Conservation (phyloP, 2,797 vertebrate genomes). For the Anabas testudineus region DNA sequence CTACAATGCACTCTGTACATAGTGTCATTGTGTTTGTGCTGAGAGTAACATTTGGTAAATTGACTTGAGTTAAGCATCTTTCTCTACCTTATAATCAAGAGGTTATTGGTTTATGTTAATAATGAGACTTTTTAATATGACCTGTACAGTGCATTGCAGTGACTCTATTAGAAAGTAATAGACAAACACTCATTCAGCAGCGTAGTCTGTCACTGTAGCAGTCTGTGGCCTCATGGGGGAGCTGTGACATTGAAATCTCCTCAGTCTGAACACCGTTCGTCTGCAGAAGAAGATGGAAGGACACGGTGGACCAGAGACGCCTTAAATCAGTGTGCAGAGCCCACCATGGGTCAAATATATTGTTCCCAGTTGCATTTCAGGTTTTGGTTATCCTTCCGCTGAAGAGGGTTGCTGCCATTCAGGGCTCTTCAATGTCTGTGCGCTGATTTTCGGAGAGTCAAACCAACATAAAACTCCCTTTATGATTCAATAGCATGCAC, state of each 20-base stretch:
- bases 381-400: slow-evolving; percentile 27
- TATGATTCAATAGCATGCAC: slow-evolving; percentile 62
- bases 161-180: slow-evolving; percentile 63
- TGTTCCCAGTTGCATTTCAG: slow-evolving; percentile 36
- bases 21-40: slow-evolving; percentile 73
- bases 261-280: slow-evolving; percentile 44
- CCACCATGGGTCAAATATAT: not conserved
- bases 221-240: slow-evolving; percentile 68
- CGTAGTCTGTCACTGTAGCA: slow-evolving; percentile 34
- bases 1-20: slow-evolving; percentile 69
- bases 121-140: slow-evolving; percentile 60
- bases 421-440: slow-evolving; percentile 4
- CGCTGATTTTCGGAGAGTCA: slow-evolving; percentile 28
- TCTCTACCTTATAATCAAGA: slow-evolving; percentile 74
- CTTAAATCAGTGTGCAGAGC: slow-evolving; percentile 12
- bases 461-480: slow-evolving; percentile 13
- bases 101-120: slow-evolving; percentile 73
- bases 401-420: slow-evolving; percentile 23
- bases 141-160: slow-evolving; percentile 77
- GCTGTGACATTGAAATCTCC: slow-evolving; percentile 51
- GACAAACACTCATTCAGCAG: slow-evolving; percentile 56
- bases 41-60: slow-evolving; percentile 76
- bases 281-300: slow-evolving; percentile 43
- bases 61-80: slow-evolving; percentile 68
- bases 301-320: slow-evolving; percentile 49